Conservation (phyloP, 2,888 invertebrate genomes). For the Aethes cnicana region DNA sequence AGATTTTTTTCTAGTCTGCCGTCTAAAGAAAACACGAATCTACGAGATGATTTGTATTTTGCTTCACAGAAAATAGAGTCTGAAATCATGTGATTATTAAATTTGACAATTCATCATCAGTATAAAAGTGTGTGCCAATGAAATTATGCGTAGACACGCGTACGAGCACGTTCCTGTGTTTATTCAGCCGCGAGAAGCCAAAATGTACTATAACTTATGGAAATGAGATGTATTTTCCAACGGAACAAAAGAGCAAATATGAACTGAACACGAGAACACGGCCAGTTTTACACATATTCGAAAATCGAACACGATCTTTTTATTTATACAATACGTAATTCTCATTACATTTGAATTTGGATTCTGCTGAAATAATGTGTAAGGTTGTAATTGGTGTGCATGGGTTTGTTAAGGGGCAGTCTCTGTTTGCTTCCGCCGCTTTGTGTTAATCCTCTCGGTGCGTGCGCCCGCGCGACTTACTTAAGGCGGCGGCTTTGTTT, state of each 20-base stretch:
- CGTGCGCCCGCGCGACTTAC: constrained; percentile 63
- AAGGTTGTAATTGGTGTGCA: constrained; percentile 44
- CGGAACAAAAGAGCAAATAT: constrained; percentile 15
- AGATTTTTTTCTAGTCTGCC: constrained; percentile 56
- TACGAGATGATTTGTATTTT: background rate
- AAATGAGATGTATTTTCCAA: constrained; percentile 6
- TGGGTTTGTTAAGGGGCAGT: constrained; percentile 60
- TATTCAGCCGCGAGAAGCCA: constrained; percentile 6
- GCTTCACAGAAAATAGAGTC: background rate
- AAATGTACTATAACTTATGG: constrained; percentile 1
- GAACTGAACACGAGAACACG: constrained; percentile 21
- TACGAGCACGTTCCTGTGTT: constrained; percentile 26
- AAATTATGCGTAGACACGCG: constrained; percentile 79
- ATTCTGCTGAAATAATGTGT: background rate
- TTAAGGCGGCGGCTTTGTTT: constrained; percentile 57
- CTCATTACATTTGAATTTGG: background rate
- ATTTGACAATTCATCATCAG: constrained; percentile 76
- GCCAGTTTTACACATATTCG: constrained; percentile 22
- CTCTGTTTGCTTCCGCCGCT: constrained; percentile 52
- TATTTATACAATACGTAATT: constrained; percentile 14
- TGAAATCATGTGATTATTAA: constrained; percentile 33
- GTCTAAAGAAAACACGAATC: constrained; percentile 50
- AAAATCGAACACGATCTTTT: constrained; percentile 22
- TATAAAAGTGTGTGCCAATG: constrained; percentile 65
- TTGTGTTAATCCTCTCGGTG: constrained; percentile 66